phyloP scores from a whole-genome alignment of 2,888 invertebrate genomes.

The Machimus rusticus region DNA sequence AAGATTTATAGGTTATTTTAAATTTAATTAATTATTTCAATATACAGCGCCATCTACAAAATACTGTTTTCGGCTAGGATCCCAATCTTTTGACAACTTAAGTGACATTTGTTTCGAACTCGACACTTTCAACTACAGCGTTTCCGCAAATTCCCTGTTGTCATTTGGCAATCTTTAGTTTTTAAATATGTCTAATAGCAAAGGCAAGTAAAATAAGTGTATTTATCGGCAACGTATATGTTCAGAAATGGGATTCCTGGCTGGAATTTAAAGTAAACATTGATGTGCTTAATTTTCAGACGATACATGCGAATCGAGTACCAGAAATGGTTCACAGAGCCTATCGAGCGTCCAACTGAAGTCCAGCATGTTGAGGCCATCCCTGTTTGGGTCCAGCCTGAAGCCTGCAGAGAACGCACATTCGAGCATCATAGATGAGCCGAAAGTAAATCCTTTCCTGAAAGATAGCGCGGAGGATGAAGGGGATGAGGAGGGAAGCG shows the following conservation, averaged over 20 bases:
- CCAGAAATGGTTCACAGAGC: constrained; percentile 56
- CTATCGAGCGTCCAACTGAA: constrained; percentile 52
- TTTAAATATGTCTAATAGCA: constrained; percentile 58
- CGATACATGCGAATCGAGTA: constrained; percentile 60
- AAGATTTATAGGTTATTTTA: background rate
- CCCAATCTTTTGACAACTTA: background rate
- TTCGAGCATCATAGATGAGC: constrained; percentile 30
- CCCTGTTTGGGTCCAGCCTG: constrained; percentile 53
- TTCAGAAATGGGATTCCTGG: background rate
- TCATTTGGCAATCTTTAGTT: background rate
- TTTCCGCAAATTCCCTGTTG: background rate
- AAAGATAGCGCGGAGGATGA: constrained; percentile 53
- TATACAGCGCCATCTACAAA: background rate
- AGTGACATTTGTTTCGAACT: background rate
- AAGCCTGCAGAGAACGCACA: background rate
- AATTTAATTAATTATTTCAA: background rate
- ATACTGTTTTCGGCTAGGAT: background rate
- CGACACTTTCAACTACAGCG: background rate
- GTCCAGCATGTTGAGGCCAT: constrained; percentile 58
- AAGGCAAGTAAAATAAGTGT: constrained; percentile 54
- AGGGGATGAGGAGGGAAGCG: constrained; percentile 53
- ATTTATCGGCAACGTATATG: background rate
- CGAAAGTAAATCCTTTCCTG: constrained; percentile 57
- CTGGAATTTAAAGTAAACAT: background rate
- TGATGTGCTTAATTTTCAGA: constrained; percentile 51